Evolutionary conservation across 1,140 invertebrate species (phyloP).

Genomic region (Odontomachus brunneus): DNA sequence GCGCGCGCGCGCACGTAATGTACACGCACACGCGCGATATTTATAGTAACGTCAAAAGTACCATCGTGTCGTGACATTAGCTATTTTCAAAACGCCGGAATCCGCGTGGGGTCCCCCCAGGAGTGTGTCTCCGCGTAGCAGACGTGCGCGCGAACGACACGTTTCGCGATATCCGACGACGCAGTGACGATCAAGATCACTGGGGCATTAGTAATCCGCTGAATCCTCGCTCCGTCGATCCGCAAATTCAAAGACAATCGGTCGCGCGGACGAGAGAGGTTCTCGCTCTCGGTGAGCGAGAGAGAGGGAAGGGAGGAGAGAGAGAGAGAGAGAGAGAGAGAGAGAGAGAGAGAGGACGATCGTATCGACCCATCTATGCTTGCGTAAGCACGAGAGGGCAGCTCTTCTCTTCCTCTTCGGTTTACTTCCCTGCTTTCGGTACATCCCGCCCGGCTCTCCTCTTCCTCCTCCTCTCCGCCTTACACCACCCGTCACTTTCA

Average conservation of each 20-base stretch:
- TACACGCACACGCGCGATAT: slow-evolving; percentile 25
- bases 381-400: slow-evolving; percentile 52
- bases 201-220: slow-evolving; percentile 77
- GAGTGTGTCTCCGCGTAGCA: background rate
- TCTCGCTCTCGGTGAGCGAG: slow-evolving; percentile 4
- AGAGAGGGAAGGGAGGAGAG: background rate
- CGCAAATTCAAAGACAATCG: slow-evolving; percentile 83
- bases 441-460: slow-evolving; percentile 15
- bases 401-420: slow-evolving; percentile 50
- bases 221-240: slow-evolving; percentile 79
- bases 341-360: background rate
- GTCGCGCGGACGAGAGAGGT: background rate
- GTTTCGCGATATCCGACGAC: slow-evolving; percentile 19
- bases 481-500: slow-evolving; percentile 1
- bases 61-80: slow-evolving; percentile 40
- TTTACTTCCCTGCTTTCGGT: slow-evolving; percentile 44
- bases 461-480: background rate
- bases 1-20: background rate
- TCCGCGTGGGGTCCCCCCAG: slow-evolving; percentile 4
- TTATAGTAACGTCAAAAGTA: slow-evolving; percentile 57
- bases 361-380: slow-evolving; percentile 56
- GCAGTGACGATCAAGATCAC: slow-evolving; percentile 62
- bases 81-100: slow-evolving; percentile 60
- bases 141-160: background rate
- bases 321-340: background rate